These are phyloP conservation scores for Botia almorhae DNA, from an alignment of 2,797 vertebrate genomes.

Conservation along the genomic window DNA sequence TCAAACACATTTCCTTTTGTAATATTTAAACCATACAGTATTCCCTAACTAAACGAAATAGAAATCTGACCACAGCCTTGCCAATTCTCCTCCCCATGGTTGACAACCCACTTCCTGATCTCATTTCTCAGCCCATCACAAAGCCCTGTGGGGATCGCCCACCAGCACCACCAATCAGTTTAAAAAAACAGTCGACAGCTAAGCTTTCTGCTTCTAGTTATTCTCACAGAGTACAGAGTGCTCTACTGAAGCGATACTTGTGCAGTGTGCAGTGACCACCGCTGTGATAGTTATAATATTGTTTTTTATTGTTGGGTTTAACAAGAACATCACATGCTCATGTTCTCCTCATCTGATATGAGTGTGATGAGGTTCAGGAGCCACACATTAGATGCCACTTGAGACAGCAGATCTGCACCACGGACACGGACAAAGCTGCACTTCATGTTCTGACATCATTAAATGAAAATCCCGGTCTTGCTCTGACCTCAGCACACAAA, in stretches of 20 bases:
- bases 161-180: slow-evolving; percentile 43
- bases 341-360: slow-evolving; percentile 23
- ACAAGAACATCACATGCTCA: background rate
- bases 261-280: background rate
- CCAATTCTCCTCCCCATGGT: background rate
- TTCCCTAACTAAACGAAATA: background rate
- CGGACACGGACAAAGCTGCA: background rate
- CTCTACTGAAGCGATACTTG: slow-evolving; percentile 28
- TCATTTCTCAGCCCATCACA: slow-evolving; percentile 58
- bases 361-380: slow-evolving; percentile 17
- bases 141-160: slow-evolving; percentile 53
- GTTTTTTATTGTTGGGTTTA: slow-evolving; percentile 14
- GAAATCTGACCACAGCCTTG: background rate
- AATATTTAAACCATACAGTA: slow-evolving; percentile 6
- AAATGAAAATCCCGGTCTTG: slow-evolving; percentile 31
- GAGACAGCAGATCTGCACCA: background rate
- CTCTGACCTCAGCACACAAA: slow-evolving; percentile 24
- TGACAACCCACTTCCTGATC: slow-evolving; percentile 50
- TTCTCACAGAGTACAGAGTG: slow-evolving; percentile 32
- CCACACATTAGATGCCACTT: slow-evolving; percentile 19
- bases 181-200: slow-evolving; percentile 43
- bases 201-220: slow-evolving; percentile 40
- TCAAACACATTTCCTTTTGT: slow-evolving; percentile 9
- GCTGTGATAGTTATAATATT: slow-evolving; percentile 9
- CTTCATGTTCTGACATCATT: slow-evolving; percentile 58